These are phyloP conservation scores for Caenorhabditis remanei DNA, from an alignment of 1,140 invertebrate genomes.

Conservation along the genomic window DNA sequence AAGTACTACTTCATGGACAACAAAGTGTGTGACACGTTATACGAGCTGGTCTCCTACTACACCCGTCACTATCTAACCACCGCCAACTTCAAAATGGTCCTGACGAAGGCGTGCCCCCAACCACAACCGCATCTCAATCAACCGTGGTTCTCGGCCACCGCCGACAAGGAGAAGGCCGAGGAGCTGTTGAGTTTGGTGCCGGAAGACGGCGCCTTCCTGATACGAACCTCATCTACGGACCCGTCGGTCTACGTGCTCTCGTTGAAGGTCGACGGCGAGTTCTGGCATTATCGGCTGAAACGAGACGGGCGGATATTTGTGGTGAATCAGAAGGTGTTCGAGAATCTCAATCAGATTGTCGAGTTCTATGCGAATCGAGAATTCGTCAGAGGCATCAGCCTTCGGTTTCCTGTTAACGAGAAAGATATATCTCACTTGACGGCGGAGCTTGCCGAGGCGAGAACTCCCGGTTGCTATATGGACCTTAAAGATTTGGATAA, in stretches of 20 bases:
- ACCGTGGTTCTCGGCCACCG: constrained; percentile 73
- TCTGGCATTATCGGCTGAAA: constrained; percentile 77
- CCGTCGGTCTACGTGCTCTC: constrained; percentile 76
- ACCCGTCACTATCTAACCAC: constrained; percentile 73
- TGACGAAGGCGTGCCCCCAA: constrained; percentile 74
- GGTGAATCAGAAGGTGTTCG: constrained; percentile 76
- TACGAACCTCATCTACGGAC: constrained; percentile 74
- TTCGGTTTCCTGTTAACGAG: constrained; percentile 75
- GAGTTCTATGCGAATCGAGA: constrained; percentile 73
- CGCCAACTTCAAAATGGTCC: constrained; percentile 70
- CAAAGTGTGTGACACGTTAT: constrained; percentile 74
- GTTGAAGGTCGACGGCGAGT: constrained; percentile 71
- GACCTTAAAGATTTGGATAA: constrained; percentile 74
- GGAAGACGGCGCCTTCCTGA: constrained; percentile 75
- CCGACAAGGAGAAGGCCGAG: constrained; percentile 74
- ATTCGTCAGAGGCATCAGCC: constrained; percentile 74
- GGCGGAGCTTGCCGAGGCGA: constrained; percentile 29
- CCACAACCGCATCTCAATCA: constrained; percentile 76
- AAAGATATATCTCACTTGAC: constrained; percentile 70
- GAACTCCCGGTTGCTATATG: constrained; percentile 74
- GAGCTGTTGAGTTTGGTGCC: constrained; percentile 72
- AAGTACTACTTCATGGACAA: constrained; percentile 75
- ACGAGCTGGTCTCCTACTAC: constrained; percentile 77
- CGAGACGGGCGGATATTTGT: constrained; percentile 77
- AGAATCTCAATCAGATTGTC: constrained; percentile 76